Base-by-base conservation (phyloP, 2,797 vertebrate species). In the Enteromius anoplus region DNA sequence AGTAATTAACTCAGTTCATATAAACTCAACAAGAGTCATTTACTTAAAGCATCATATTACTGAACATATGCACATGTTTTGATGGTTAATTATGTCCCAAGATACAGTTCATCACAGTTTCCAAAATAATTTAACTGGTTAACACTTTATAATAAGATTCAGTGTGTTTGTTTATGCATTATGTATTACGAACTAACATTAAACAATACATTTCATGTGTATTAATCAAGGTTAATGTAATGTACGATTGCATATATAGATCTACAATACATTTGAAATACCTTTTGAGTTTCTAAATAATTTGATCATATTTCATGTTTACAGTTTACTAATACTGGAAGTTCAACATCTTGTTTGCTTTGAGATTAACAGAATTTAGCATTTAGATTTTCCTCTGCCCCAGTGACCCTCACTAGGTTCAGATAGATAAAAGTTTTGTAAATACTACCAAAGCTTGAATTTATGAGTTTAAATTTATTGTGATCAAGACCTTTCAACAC, bases 381-480 rank as follows among this genome's bases (percentile, higher is more conserved):
- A 19, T 75, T 75, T 14, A 66, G 10, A 81, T 51, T 70, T 47
- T 10, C 8, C 11, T 70, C 37, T 60, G 23, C 21, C 23, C 51
- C 23, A 70, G 23, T 70, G 2, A 69, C 37, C 26, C 78, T 32
- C 26, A 11, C 37, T 34, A 23, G 12, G 5, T 40, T 62, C 5
- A 75, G 7, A 34, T 69, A 21, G 23, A 75, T 42, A 34, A 40
- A 81, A 34, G 64, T 69, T 53, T 55, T 45, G 19, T 53, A n/a
- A 69, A 76, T 76, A 17, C 42, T 12, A 5, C 72, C 37, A 37
- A 53, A 68, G 64, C 47, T 47, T 65, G 8, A 9, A 64, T 62
- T 72, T 58, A 26, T 55, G 5, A 14, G 72, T 76, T 82, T 26
- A 64, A 65, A 53, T 84, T 64, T 53, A 55, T 26, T 49, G 65